Evolutionary conservation across 2,888 invertebrate species (phyloP).

Genomic region (Baronia brevicornis): DNA sequence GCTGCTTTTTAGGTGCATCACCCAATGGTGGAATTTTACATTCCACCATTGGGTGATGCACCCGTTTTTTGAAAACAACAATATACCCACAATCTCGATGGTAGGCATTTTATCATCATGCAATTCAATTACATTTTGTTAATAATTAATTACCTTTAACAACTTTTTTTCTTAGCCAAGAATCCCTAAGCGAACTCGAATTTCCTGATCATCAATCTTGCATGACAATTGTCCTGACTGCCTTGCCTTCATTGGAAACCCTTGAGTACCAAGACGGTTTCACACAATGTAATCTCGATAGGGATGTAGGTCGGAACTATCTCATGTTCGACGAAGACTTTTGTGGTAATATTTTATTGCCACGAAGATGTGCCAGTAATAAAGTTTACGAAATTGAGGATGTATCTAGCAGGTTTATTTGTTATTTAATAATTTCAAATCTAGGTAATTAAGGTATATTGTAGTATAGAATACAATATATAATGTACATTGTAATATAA

Average conservation of each 20-base stretch:
- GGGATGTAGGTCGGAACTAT: constrained; percentile 44
- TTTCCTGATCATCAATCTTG: constrained; percentile 31
- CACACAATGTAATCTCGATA: constrained; percentile 55
- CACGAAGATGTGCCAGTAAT: constrained; percentile 32
- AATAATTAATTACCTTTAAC: constrained; percentile 2
- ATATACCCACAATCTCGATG: no score
- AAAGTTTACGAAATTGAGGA: constrained; percentile 58
- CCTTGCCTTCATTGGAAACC: constrained; percentile 25
- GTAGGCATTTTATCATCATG: no score
- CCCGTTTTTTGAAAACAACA: no score
- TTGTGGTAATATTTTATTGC: constrained; percentile 34
- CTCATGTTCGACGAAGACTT: constrained; percentile 57
- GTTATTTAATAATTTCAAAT: constrained; percentile 3
- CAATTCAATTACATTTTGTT: no score
- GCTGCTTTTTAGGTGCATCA: no score
- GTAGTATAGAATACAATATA: not conserved
- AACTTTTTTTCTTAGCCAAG: constrained; percentile 26
- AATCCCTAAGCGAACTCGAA: constrained; percentile 38
- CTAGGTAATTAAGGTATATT: no score
- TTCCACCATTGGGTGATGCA: no score
- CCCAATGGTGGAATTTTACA: no score
- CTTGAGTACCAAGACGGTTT: constrained; percentile 37
- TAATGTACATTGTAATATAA: no score
- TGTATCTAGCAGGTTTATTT: constrained; percentile 49
- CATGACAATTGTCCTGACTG: constrained; percentile 27